Base-by-base conservation (phyloP, 2,113 vertebrate genomes). In the Xenotilapia leptura region DNA sequence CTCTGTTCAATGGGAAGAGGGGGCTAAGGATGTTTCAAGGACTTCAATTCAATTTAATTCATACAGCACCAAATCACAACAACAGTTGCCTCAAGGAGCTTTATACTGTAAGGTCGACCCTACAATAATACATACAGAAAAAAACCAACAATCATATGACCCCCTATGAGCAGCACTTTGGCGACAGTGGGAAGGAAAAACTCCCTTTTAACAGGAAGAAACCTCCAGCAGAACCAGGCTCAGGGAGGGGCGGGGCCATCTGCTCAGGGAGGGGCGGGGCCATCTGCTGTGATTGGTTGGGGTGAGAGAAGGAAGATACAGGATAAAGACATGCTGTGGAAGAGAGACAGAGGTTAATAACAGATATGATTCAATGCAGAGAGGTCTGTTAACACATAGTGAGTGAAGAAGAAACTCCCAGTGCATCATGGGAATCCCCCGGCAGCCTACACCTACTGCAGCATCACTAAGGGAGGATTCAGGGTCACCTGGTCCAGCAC, bases 41-140 rank as follows among this genome's bases (percentile, higher is more conserved):
- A n/a, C n/a, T n/a, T n/a, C n/a, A n/a, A n/a, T n/a, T n/a, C n/a
- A n/a, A n/a, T n/a, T n/a, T n/a, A n/a, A n/a, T n/a, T n/a, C n/a
- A n/a, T n/a, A n/a, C n/a, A n/a, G n/a, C n/a, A n/a, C n/a, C n/a
- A n/a, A n/a, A n/a, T n/a, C n/a, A n/a, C n/a, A n/a, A n/a, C n/a
- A n/a, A n/a, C n/a, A n/a, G n/a, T n/a, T 4, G 0, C 1, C 14
- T 31, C 7, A 17, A 15, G 11, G 55, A 0, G 55, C 26, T 58
- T 31, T 4, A 58, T 31, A 58, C 0, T 17, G 7, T 58, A 9
- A 0, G 0, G 7, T 15, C 0, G 0, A 58, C 0, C 7, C 4
- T 31, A 1, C 0, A 2, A 58, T 9, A 1, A 9, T 0, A 3
- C 0, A 21, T 21, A 0, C 1, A 11, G 5, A 21, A 4, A 26